These are phyloP conservation scores for Protosalanx chinensis DNA, from an alignment of 2,797 vertebrate genomes.

Conservation along the genomic window DNA sequence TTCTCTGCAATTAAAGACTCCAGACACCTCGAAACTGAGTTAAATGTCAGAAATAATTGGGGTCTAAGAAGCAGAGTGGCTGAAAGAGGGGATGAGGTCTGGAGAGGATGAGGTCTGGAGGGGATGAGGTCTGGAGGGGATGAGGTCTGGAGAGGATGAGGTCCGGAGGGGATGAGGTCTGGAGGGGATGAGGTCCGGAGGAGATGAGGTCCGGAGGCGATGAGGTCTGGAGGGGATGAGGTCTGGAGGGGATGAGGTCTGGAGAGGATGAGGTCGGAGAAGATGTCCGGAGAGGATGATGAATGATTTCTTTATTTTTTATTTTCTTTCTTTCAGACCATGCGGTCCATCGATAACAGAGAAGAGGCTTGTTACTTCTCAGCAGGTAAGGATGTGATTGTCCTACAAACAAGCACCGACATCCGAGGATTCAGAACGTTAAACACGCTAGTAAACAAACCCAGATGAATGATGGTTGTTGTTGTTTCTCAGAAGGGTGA, in stretches of 20 bases:
- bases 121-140: neutral
- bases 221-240: neutral
- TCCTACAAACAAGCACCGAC: too few species aligned
- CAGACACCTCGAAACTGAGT: constrained; percentile 1
- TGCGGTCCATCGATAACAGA: neutral
- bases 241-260: neutral
- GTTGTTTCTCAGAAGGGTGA: too few species aligned
- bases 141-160: neutral
- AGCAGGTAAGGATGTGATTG: too few species aligned
- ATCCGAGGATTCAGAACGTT: too few species aligned
- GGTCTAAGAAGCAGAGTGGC: constrained; percentile 3
- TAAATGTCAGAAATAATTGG: constrained; percentile 35
- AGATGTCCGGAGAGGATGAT: neutral
- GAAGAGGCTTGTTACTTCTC: neutral
- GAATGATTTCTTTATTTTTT: neutral
- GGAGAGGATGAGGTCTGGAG: neutral
- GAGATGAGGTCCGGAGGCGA: neutral
- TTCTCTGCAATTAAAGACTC: constrained; percentile 14
- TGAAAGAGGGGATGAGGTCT: neutral
- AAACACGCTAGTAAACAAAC: too few species aligned
- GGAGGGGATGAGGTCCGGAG: neutral
- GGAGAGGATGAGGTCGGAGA: neutral
- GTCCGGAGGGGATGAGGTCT: neutral
- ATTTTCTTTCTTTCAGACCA: neutral
- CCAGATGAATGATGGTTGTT: too few species aligned